Conservation (phyloP, 2,797 vertebrate genomes). For the Ptychadena robeensis region DNA sequence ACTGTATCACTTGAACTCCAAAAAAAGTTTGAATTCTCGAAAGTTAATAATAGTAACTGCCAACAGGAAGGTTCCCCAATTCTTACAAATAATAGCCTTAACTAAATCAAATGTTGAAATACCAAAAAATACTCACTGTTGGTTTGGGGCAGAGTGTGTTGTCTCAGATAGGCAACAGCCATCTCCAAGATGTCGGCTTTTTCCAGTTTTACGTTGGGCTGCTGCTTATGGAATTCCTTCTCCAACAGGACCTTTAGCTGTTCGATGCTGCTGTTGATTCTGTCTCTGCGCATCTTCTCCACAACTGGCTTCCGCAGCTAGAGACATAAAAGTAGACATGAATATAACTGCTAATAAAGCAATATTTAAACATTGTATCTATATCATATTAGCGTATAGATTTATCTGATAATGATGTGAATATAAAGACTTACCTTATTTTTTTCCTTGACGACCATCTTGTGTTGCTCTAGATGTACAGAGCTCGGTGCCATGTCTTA, state of each 20-base stretch:
- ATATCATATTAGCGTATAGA: background rate
- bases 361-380: background rate
- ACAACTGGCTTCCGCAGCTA: constrained; percentile 87
- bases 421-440: constrained; percentile 76
- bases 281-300: constrained; percentile 78
- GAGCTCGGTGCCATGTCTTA: constrained; percentile 82
- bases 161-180: constrained; percentile 74
- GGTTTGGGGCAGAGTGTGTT: constrained; percentile 66
- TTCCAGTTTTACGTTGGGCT: constrained; percentile 69
- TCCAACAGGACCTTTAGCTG: constrained; percentile 82
- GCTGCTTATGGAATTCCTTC: constrained; percentile 71
- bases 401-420: background rate
- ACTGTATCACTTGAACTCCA: too few relatives aligned
- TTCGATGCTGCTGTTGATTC: constrained; percentile 78
- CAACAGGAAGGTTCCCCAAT: background rate
- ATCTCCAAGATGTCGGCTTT: constrained; percentile 74
- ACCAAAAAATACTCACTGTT: constrained; percentile 63
- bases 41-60: too few relatives aligned
- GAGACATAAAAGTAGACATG: constrained; percentile 36
- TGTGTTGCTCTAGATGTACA: constrained; percentile 67
- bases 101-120: background rate
- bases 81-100: background rate
- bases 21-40: too few relatives aligned
- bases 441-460: constrained; percentile 76
- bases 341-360: background rate